These are phyloP conservation scores for Drosophila parvula DNA, from an alignment of 1,140 invertebrate species.

Conservation along the genomic window DNA sequence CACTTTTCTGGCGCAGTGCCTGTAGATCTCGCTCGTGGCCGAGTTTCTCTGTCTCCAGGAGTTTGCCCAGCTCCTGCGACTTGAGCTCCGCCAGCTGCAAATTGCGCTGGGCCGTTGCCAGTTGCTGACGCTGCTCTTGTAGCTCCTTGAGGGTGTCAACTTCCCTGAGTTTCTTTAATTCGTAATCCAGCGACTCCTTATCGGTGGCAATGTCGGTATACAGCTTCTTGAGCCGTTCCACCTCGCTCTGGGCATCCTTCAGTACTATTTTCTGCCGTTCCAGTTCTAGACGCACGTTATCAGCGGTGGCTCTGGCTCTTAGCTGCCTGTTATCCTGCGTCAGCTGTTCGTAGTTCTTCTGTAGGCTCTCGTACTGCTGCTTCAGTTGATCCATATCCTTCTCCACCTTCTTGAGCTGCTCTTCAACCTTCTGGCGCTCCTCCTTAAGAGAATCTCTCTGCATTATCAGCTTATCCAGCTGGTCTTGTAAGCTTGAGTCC, in stretches of 20 bases:
- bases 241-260: slow-evolving; percentile 74
- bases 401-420: slow-evolving; percentile 48
- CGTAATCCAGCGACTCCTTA: slow-evolving; percentile 69
- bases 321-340: slow-evolving; percentile 62
- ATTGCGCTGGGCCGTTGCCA: slow-evolving; percentile 55
- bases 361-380: slow-evolving; percentile 58
- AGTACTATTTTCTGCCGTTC: slow-evolving; percentile 75
- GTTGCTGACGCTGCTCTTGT: slow-evolving; percentile 62
- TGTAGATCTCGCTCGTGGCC: slow-evolving; percentile 67
- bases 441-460: slow-evolving; percentile 52
- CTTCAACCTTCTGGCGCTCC: slow-evolving; percentile 40
- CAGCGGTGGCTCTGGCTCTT: slow-evolving; percentile 35
- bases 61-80: slow-evolving; percentile 66
- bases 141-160: slow-evolving; percentile 66
- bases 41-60: slow-evolving; percentile 68
- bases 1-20: slow-evolving; percentile 53
- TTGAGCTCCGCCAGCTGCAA: slow-evolving; percentile 75
- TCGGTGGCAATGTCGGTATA: slow-evolving; percentile 77
- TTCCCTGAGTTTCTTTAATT: slow-evolving; percentile 63
- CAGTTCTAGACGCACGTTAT: slow-evolving; percentile 62
- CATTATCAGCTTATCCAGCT: slow-evolving; percentile 23
- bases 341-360: slow-evolving; percentile 54
- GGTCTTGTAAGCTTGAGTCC: slow-evolving; percentile 22
- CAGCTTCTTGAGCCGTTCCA: slow-evolving; percentile 73
- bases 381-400: slow-evolving; percentile 58